Base-by-base conservation (phyloP, 2,888 invertebrate species). In the Limnephilus lunatus region DNA sequence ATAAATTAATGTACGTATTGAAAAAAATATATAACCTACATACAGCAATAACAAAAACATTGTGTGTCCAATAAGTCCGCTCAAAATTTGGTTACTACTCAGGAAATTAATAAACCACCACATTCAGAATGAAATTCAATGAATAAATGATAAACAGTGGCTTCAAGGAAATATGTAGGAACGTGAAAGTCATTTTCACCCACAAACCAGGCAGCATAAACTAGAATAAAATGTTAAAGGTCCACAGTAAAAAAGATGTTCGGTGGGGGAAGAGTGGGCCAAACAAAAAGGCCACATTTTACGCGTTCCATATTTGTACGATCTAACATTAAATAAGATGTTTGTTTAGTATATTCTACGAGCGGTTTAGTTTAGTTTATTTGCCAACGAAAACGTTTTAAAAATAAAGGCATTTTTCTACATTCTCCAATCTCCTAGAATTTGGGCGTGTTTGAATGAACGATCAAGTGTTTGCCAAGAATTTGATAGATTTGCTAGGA, bases 401-500 rank as follows among this genome's bases (percentile, higher is more conserved):
- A 53, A 68, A 68, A 68, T 19, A 68, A 25, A 25, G 5, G 19
- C 19, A 1, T 19, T 68, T 68, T 68, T 68, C 53, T 25, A 68
- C 5, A 68, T 68, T 68, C 53, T 68, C 25, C 25, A 19, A 25
- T 19, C 25, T 68, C 25, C 25, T n/a, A 68, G 5, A n/a, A 25
- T 25, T 68, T n/a, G n/a, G 25, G n/a, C 68, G 25, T 25, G 25
- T 68, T 68, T 68, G 9, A 68, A 68, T 25, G 68, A 68, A n/a
- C n/a, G 68, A 68, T 68, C 25, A 68, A 68, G 9, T 68, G 68
- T 68, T 68, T 68, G 25, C 25, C n/a, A 11, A 86, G 30, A 44
- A 48, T 30, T 86, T 53, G 68, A 32, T 31, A 48, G 35, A 80
- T 89, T 89, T 89, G 19, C 44, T 32, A 35, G 35, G 83, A 32